Evolutionary conservation across 2,888 invertebrate genomes (phyloP), one percentile per base, ranked within the genome.

Genomic region (Amiota mariae): DNA sequence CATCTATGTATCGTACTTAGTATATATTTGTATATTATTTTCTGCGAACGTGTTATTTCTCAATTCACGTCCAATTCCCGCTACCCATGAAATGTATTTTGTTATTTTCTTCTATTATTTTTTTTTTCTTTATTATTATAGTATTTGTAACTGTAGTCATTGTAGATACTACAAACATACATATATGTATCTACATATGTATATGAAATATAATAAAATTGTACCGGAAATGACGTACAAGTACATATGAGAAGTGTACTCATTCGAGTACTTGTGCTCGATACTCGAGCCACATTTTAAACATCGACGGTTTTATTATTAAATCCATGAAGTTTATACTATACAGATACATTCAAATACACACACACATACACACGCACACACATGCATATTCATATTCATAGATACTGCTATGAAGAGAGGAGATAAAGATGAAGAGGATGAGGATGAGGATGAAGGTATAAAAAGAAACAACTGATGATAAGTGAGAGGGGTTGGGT

Each of bases 161-260:
- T 54, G 48, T 15, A 36, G 18, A 15, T 70, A 49, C 3, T 24
- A 24, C 24, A 24, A 2, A 24, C 3, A 3, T 51, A 67, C 4
- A 51, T 54, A 56, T 13, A 70, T 56, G 20, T 54, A 54, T 54
- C 6, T 68, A 11, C 18, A 8, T 24, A 70, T 11, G 47, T 57
- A 56, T 78, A 85, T 81, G 82, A 83, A 84, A 87, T 82, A 86
- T 85, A 86, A 85, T 85, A 87, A 86, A 85, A 84, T 86, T 84
- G 86, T 85, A 81, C 82, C 84, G 85, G 86, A 85, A 85, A 85
- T 85, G 85, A 86, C 79, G 74, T 72, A 71, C 72, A 72, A 56
- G 82, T 81, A 84, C 51, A 71, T 47, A 70, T 59, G 68, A 72
- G 80, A 85, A 83, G 82, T 83, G 76, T 71, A 59, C 74, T 61